A percentile compares a stretch with the other conserved stretches of the same genome.
These are phyloP conservation scores for Dendrolimus houi DNA, from an alignment of 2,888 invertebrate species.

Conservation along the genomic window DNA sequence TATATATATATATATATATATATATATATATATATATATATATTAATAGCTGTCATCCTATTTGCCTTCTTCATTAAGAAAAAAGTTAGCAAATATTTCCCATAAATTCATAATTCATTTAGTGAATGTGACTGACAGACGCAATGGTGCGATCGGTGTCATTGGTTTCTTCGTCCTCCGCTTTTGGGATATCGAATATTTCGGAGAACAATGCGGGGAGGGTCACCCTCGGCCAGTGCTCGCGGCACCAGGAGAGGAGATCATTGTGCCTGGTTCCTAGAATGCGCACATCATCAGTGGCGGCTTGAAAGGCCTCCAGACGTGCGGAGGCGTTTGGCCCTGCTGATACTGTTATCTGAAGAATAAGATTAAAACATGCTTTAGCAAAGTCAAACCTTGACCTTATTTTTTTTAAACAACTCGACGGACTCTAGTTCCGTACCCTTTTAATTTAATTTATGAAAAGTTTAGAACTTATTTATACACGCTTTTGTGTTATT, in stretches of 20 bases:
- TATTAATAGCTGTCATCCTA: too few species aligned
- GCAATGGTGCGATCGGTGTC: slow-evolving; percentile 18
- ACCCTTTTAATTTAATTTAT: too few species aligned
- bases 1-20: too few species aligned
- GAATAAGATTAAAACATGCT: too few species aligned
- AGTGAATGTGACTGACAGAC: neutral
- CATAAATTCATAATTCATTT: neutral
- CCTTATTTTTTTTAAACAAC: too few species aligned
- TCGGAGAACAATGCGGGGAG: slow-evolving; percentile 96
- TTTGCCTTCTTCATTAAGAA: neutral
- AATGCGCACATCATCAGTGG: slow-evolving; percentile 81
- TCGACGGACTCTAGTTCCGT: too few species aligned
- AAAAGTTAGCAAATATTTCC: neutral
- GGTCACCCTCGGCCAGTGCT: slow-evolving; percentile 89
- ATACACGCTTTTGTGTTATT: too few species aligned
- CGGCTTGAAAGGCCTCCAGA: slow-evolving; percentile 35
- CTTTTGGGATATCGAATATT: slow-evolving; percentile 95
- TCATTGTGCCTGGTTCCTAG: slow-evolving; percentile 90
- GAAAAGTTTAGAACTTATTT: too few species aligned
- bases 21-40: too few species aligned
- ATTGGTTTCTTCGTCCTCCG: slow-evolving; percentile 31
- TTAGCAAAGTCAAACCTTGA: too few species aligned
- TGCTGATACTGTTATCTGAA: slow-evolving; percentile 1
- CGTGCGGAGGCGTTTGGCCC: slow-evolving; percentile 29
- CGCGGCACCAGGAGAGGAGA: slow-evolving; percentile 92